A percentile compares a stretch with the other conserved stretches of the same genome.
phyloP scores from a whole-genome alignment of 2,888 invertebrate species.

The Mactromeris polynyma region DNA sequence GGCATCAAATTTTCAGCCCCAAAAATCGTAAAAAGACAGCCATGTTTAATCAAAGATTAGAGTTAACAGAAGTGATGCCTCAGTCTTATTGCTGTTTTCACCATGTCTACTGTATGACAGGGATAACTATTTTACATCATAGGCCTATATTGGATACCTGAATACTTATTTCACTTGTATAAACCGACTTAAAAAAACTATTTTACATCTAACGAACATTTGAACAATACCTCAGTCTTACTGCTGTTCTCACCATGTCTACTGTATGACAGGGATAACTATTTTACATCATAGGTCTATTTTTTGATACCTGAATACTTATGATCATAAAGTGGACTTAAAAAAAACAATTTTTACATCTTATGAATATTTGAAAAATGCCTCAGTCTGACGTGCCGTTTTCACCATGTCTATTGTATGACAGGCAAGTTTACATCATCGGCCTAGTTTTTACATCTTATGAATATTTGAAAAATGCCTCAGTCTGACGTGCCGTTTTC shows the following conservation, averaged over 20 bases:
- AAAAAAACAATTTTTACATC: background rate
- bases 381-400: constrained; percentile 48
- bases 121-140: constrained; percentile 48
- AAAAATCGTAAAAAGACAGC: too few relatives aligned
- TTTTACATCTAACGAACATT: background rate
- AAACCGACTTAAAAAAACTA: too few relatives aligned
- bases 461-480: constrained; percentile 16
- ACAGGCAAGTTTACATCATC: constrained; percentile 50
- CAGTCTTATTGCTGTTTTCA: constrained; percentile 32
- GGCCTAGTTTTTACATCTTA: background rate
- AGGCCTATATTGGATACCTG: background rate
- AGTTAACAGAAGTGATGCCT: constrained; percentile 1
- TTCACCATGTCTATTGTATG: constrained; percentile 42
- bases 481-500: constrained; percentile 52
- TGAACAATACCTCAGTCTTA: constrained; percentile 41
- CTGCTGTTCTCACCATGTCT: constrained; percentile 49
- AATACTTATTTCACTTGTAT: too few relatives aligned
- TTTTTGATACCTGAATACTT: background rate
- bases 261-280: constrained; percentile 56
- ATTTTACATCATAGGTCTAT: constrained; percentile 6
- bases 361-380: background rate
- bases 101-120: constrained; percentile 39
- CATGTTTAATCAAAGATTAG: too few relatives aligned
- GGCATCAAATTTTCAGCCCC: too few relatives aligned
- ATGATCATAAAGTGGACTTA: background rate